phyloP scores from a whole-genome alignment of 2,797 vertebrate species.

The Austrolebias charrua region DNA sequence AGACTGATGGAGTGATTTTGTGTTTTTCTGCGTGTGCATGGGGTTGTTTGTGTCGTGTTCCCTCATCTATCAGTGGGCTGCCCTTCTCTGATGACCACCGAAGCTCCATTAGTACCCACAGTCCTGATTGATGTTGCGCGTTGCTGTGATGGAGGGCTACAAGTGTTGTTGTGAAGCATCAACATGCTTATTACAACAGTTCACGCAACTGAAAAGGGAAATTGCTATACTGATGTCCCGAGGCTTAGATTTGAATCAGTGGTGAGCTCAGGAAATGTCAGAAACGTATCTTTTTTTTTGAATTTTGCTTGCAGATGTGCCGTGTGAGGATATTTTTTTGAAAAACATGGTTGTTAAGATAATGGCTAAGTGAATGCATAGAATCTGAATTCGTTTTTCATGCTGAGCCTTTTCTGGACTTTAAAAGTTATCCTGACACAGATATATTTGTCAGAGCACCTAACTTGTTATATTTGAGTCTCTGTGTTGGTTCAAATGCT shows the following conservation, averaged over 20 bases:
- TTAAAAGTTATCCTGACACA: conserved; percentile 20
- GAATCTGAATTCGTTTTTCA: conserved; percentile 31
- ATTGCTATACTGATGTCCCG: conserved; percentile 39
- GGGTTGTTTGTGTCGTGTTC: conserved; percentile 57
- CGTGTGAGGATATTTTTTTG: conserved; percentile 24
- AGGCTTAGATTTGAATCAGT: conserved; percentile 44
- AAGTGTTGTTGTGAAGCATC: conserved; percentile 53
- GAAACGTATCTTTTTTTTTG: conserved; percentile 18
- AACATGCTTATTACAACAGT: conserved; percentile 58
- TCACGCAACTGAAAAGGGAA: conserved; percentile 36
- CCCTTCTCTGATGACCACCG: conserved; percentile 70
- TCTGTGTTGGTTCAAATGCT: neutral
- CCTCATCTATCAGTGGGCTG: conserved; percentile 70
- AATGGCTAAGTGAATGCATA: conserved; percentile 33
- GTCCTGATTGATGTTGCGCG: conserved; percentile 71
- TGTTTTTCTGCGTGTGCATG: conserved; percentile 38
- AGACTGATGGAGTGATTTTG: conserved; percentile 52
- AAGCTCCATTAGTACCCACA: conserved; percentile 71
- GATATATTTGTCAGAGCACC: neutral
- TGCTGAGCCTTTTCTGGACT: conserved; percentile 2
- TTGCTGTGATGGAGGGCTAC: conserved; percentile 53
- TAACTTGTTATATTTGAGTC: neutral
- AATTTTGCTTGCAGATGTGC: conserved; percentile 36
- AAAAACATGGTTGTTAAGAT: conserved; percentile 27
- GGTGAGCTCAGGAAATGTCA: conserved; percentile 49